phyloP scores from a whole-genome alignment of 2,113 vertebrate species.

The Myiozetetes cayanensis region DNA sequence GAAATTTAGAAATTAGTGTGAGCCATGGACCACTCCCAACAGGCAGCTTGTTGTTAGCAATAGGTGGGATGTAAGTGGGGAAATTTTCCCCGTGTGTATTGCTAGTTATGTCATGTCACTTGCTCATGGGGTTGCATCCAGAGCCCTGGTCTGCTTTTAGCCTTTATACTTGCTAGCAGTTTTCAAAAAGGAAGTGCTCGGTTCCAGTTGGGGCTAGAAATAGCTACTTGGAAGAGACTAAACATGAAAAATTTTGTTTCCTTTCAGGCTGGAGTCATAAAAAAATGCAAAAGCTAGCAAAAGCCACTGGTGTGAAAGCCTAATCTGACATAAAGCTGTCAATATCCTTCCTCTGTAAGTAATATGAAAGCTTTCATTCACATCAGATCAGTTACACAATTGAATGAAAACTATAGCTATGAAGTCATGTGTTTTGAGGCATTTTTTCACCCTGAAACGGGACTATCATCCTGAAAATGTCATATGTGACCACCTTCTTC shows the following conservation, averaged over 20 bases:
- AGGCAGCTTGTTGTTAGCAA: neutral
- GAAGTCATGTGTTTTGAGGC: neutral
- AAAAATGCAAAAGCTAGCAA: neutral
- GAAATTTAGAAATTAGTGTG: neutral
- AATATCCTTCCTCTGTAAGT: neutral
- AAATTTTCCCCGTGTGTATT: neutral
- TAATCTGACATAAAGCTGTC: neutral
- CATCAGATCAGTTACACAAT: neutral
- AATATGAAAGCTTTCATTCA: neutral
- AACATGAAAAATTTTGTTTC: neutral
- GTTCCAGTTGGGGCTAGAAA: neutral
- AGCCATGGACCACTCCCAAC: neutral
- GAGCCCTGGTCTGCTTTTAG: neutral
- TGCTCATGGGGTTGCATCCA: neutral
- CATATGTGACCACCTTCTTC: neutral
- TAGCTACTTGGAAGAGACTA: neutral
- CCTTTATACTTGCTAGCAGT: neutral
- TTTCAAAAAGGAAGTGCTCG: neutral
- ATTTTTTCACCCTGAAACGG: neutral
- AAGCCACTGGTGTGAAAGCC: neutral
- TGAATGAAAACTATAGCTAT: neutral
- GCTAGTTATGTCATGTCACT: neutral
- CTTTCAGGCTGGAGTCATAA: neutral
- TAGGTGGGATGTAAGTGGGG: neutral
- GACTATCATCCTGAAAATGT: neutral